phyloP scores from a whole-genome alignment of 2,797 vertebrate genomes.

The Aselliscus stoliczkanus region DNA sequence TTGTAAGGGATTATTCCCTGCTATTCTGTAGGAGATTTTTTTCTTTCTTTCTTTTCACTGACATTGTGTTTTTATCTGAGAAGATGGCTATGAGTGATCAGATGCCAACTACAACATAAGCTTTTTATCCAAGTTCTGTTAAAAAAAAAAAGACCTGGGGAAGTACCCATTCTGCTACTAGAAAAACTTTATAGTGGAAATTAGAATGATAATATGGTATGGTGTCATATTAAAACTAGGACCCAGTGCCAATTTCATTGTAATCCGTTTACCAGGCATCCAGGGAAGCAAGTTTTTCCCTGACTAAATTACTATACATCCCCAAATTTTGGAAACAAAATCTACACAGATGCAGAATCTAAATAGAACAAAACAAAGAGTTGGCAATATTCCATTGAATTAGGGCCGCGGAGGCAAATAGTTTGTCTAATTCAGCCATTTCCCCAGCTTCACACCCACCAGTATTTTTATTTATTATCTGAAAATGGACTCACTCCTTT shows the following conservation, averaged over 20 bases:
- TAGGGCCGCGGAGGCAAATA: slow-evolving; percentile 46
- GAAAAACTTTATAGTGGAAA: slow-evolving; percentile 57
- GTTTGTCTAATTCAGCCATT: slow-evolving; percentile 42
- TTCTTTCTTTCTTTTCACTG: slow-evolving; percentile 50
- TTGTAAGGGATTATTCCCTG: slow-evolving; percentile 58
- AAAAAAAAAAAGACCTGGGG: slow-evolving; percentile 27
- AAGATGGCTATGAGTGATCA: slow-evolving; percentile 64
- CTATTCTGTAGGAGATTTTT: slow-evolving; percentile 32
- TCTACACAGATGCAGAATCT: slow-evolving; percentile 73
- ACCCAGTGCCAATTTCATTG: slow-evolving; percentile 67
- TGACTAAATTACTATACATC: slow-evolving; percentile 74
- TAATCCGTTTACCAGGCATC: slow-evolving; percentile 69
- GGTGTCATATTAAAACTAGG: slow-evolving; percentile 64
- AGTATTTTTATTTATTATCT: slow-evolving; percentile 32
- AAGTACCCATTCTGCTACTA: slow-evolving; percentile 47
- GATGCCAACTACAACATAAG: slow-evolving; percentile 51
- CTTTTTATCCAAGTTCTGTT: slow-evolving; percentile 55
- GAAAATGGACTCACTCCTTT: slow-evolving; percentile 7
- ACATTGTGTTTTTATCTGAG: slow-evolving; percentile 63
- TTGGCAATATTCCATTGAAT: slow-evolving; percentile 62
- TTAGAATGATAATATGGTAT: slow-evolving; percentile 68
- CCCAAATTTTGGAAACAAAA: slow-evolving; percentile 70
- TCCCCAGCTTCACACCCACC: background rate
- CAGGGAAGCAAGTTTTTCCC: slow-evolving; percentile 65
- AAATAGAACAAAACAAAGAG: slow-evolving; percentile 70